Percentiles rank a stretch among this genome's conserved stretches.
Conservation (phyloP, 2,888 invertebrate genomes). For the Onchidella celtica region DNA sequence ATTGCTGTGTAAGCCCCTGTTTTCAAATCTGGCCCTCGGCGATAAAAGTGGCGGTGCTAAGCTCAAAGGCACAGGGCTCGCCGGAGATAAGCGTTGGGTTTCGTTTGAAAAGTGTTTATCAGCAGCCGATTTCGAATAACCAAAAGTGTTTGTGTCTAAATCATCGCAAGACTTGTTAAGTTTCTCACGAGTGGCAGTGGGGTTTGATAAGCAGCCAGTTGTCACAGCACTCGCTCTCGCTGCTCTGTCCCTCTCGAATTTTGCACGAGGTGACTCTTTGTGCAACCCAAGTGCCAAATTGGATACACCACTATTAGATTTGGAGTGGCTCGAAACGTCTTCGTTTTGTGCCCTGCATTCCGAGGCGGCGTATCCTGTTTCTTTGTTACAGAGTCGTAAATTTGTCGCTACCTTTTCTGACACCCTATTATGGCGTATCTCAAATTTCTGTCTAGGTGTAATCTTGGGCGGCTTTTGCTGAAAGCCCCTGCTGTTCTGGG, state of each 20-base stretch:
- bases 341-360: background rate
- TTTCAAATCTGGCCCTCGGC: background rate
- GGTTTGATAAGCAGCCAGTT: background rate
- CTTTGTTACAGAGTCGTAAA: background rate
- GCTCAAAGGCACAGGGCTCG: no score
- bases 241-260: conserved; percentile 41
- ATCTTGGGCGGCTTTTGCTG: background rate
- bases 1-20: background rate
- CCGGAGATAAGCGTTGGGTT: background rate
- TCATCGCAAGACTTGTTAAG: background rate
- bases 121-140: background rate
- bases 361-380: background rate
- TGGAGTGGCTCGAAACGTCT: background rate
- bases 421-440: conserved; percentile 34
- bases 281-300: background rate
- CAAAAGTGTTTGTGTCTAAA: background rate
- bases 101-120: background rate
- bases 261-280: conserved; percentile 43
- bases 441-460: conserved; percentile 35
- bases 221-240: conserved; percentile 18
- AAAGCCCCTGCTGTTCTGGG: background rate
- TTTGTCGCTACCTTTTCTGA: conserved; percentile 2
- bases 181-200: background rate
- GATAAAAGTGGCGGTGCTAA: background rate
- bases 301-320: background rate